Base-by-base conservation (phyloP, 2,113 vertebrate genomes). In the Planiliza haematocheilus region DNA sequence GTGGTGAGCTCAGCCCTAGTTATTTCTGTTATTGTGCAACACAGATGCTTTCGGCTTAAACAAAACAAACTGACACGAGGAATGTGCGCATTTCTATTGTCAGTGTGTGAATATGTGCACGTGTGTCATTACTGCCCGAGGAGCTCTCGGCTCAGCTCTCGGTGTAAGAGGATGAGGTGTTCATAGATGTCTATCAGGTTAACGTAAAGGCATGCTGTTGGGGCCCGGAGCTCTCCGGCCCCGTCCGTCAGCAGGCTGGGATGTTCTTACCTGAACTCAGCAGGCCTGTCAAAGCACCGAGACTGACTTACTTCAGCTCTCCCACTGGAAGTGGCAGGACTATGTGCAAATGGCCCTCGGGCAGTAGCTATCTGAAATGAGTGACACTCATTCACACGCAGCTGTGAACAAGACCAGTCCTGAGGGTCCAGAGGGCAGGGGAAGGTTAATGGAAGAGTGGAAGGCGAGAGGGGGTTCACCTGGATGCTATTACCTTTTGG, bases 391-490 rank as follows among this genome's bases (percentile, higher is more conserved):
- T n/a, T 65, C 72, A 53, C 73, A 76, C 76, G 43, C 74, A 79
- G 46, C 82, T 86, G 83, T 71, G 75, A 75, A 67, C 81, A 65
- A 61, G 78, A 74, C 42, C 59, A 0, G 39, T 67, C 76, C 71
- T 20, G 12, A 62, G 82, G 85, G 66, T 46, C 16, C 7, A 3
- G 67, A 52, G 82, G 77, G 55, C 56, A 70, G n/a, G 1, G 4
- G 34, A 52, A 81, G 89, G 91, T 89, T 89, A 87, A 88, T 87
- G 88, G 69, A 81, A 66, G 45, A 71, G 53, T 49, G 63, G 39
- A 73, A 61, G 51, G 49, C n/a, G 61, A 70, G 81, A 39, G 53
- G 58, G 69, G 83, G 6, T 66, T 80, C 79, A 88, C 87, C 84
- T 90, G 85, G 78, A 79, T 71, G 86, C 67, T 39, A 9, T 90